Base-by-base conservation (phyloP, 2,888 invertebrate species). In the Diarsia dahlii region DNA sequence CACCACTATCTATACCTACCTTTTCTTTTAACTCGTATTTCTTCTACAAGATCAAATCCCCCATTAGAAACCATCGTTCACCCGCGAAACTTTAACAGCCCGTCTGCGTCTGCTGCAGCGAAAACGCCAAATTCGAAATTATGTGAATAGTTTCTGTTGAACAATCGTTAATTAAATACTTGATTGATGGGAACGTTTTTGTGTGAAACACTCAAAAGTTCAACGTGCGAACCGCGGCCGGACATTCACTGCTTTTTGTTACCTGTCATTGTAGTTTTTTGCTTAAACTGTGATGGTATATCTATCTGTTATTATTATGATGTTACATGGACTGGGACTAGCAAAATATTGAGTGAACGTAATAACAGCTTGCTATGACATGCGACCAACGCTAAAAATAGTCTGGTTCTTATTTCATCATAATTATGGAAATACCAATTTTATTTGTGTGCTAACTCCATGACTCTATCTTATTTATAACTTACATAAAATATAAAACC, bases 161-260 rank as follows among this genome's bases (percentile, higher is more conserved):
- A 82, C 66, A 74, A 74, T 78, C 8, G 71, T 60, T 63, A 69
- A 84, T 74, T 72, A 79, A 76, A 76, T 76, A 75, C 52, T 74
- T 71, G 58, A 74, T 71, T 69, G 77, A 66, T 68, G 70, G 68
- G 81, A 82, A 82, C 75, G 39, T 83, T 77, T 86, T 76, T 86
- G 75, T 80, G 60, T 58, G 13, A 73, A 73, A 76, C 54, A 73
- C 69, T 71, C 58, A 63, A 76, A 79, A 80, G 76, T 84, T 86
- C 85, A 84, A 84, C 78, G 84, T 86, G 85, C 85, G 76, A 86
- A 76, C 54, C 45, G 70, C 63, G 63, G 58, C 74, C 82, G 86
- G 82, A 72, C 76, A 79, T 73, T 82, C 73, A 48, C 68, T 71
- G 60, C 2, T 82, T 84, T 86, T 82, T 86, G 70, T 82, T 77